Conservation (phyloP, 2,113 vertebrate species). For the Pyrgilauda ruficollis region DNA sequence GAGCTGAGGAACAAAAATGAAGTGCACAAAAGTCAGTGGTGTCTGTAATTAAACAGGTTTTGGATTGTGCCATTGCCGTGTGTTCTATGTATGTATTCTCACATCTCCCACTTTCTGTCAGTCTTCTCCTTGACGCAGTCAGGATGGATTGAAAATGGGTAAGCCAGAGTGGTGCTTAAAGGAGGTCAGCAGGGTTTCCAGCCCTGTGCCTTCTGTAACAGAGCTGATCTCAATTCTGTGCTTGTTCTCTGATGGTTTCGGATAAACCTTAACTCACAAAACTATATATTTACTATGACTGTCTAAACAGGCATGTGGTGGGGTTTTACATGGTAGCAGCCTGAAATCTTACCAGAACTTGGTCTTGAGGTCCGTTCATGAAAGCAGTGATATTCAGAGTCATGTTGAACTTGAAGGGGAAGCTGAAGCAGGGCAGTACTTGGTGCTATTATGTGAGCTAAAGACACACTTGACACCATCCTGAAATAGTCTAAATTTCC, state of each 20-base stretch:
- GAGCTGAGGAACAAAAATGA: neutral
- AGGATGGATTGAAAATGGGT: neutral
- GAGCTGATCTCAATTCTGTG: neutral
- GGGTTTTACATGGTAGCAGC: neutral
- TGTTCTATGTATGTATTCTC: neutral
- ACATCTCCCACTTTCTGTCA: neutral
- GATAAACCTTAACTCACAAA: neutral
- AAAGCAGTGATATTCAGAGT: neutral
- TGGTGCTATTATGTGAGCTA: neutral
- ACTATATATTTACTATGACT: fast-evolving
- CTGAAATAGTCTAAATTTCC: neutral
- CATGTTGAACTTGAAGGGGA: neutral
- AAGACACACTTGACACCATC: neutral
- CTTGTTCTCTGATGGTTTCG: neutral
- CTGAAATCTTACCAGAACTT: neutral
- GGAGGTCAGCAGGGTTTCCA: neutral
- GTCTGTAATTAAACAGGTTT: neutral
- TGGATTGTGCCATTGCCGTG: neutral
- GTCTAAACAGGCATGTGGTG: neutral
- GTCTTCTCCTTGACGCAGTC: neutral
- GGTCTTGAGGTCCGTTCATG: neutral
- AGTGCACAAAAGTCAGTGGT: fast-evolving
- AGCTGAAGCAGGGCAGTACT: neutral
- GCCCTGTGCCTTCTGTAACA: neutral
- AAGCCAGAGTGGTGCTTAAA: neutral